phyloP scores from a whole-genome alignment of 2,888 invertebrate species.

The Meghimatium bilineatum region DNA sequence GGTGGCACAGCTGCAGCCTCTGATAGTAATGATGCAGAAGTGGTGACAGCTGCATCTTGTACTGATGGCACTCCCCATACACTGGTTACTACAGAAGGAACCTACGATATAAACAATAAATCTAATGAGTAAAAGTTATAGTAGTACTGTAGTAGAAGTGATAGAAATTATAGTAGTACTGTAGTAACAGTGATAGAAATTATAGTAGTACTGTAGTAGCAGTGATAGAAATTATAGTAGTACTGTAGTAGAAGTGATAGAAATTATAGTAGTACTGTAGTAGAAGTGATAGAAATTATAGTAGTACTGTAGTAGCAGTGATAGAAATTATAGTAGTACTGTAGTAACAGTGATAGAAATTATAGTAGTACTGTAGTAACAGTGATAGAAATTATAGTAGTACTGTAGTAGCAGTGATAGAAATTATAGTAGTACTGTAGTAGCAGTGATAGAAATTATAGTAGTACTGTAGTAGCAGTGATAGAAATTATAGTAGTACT shows the following conservation, averaged over 20 bases:
- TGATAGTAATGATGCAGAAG: not conserved
- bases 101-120: not conserved
- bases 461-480: not conserved
- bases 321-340: not conserved
- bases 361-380: not conserved
- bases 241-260: not conserved
- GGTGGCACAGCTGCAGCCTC: not conserved
- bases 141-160: not conserved
- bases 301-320: not conserved
- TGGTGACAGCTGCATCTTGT: not conserved
- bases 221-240: not conserved
- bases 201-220: not conserved
- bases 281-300: not conserved
- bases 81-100: not conserved
- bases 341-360: not conserved
- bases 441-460: not conserved
- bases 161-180: not conserved
- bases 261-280: not conserved
- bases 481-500: not conserved
- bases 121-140: not conserved
- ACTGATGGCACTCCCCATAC: not conserved
- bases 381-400: not conserved
- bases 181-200: not conserved
- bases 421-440: not conserved
- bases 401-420: not conserved